Evolutionary conservation across 2,797 vertebrate species (phyloP).

Genomic region (Nannoperca obscura): DNA sequence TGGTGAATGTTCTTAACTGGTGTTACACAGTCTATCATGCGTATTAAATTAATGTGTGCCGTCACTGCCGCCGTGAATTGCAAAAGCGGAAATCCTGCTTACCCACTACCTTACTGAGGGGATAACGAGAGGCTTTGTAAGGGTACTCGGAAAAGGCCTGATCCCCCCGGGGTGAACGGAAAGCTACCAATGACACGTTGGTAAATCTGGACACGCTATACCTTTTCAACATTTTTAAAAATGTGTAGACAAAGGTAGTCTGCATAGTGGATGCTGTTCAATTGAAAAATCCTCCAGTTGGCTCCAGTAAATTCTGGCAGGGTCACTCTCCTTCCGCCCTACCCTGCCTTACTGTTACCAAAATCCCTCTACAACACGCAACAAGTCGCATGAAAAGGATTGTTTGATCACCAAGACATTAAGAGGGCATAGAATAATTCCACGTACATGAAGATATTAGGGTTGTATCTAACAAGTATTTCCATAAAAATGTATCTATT

Average conservation of each 20-base stretch:
- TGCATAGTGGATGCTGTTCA: neutral
- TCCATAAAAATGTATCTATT: neutral
- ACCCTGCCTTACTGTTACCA: neutral
- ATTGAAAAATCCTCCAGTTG: conserved; percentile 26
- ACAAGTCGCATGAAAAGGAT: neutral
- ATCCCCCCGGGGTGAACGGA: conserved; percentile 59
- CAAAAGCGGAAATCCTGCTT: conserved; percentile 87
- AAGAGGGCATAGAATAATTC: neutral
- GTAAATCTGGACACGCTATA: conserved; percentile 40
- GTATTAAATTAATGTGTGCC: conserved; percentile 82
- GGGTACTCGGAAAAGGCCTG: conserved; percentile 62
- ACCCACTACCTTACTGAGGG: conserved; percentile 81
- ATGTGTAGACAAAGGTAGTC: conserved; percentile 29
- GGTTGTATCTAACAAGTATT: neutral
- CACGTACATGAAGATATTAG: neutral
- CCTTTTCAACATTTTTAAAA: conserved; percentile 33
- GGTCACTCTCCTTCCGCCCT: neutral
- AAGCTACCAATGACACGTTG: conserved; percentile 68
- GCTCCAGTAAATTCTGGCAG: conserved; percentile 3
- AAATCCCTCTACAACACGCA: conserved; percentile 3
- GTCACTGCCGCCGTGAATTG: conserved; percentile 73
- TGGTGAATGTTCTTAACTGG: conserved; percentile 55
- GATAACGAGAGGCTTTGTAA: conserved; percentile 79
- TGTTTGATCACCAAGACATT: neutral
- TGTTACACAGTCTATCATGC: conserved; percentile 80